A percentile compares a stretch with the other conserved stretches of the same genome.
Conservation (phyloP, 2,113 vertebrate genomes). For the Brachyistius frenatus region DNA sequence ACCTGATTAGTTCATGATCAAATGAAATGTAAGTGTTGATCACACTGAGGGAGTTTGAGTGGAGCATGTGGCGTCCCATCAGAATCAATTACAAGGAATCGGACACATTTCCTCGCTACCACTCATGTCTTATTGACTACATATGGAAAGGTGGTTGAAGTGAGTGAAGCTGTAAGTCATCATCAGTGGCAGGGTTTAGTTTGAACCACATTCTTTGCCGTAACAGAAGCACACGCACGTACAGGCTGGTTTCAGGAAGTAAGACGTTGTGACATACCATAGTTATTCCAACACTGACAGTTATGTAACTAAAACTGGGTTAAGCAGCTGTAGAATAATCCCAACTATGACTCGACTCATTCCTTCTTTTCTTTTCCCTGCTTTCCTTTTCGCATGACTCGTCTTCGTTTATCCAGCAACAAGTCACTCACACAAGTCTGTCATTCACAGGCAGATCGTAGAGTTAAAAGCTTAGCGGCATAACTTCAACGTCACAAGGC, state of each 20-base stretch:
- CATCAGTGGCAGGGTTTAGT: slow-evolving; percentile 11
- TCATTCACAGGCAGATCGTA: slow-evolving; percentile 40
- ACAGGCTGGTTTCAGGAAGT: slow-evolving; percentile 30
- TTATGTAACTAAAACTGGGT: slow-evolving; percentile 61
- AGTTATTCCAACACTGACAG: neutral
- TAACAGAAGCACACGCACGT: neutral
- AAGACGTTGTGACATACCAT: slow-evolving; percentile 45
- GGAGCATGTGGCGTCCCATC: too few species aligned
- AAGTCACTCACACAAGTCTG: slow-evolving; percentile 55
- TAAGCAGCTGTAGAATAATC: slow-evolving; percentile 45
- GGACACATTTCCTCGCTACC: too few species aligned
- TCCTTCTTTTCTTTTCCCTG: slow-evolving; percentile 39
- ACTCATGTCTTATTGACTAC: too few species aligned
- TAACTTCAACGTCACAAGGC: slow-evolving; percentile 54
- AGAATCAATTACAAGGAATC: too few species aligned
- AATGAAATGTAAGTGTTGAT: too few species aligned
- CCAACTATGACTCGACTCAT: slow-evolving; percentile 58
- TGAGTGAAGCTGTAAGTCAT: slow-evolving; percentile 30
- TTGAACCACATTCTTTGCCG: slow-evolving; percentile 19
- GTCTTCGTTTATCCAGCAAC: slow-evolving; percentile 79
- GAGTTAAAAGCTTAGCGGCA: slow-evolving; percentile 57
- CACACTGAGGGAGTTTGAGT: too few species aligned
- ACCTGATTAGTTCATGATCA: too few species aligned
- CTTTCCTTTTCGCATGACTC: slow-evolving; percentile 67
- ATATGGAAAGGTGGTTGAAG: slow-evolving; percentile 19